Conservation (phyloP, 2,113 vertebrate species). For the Dasyurus viverrinus region DNA sequence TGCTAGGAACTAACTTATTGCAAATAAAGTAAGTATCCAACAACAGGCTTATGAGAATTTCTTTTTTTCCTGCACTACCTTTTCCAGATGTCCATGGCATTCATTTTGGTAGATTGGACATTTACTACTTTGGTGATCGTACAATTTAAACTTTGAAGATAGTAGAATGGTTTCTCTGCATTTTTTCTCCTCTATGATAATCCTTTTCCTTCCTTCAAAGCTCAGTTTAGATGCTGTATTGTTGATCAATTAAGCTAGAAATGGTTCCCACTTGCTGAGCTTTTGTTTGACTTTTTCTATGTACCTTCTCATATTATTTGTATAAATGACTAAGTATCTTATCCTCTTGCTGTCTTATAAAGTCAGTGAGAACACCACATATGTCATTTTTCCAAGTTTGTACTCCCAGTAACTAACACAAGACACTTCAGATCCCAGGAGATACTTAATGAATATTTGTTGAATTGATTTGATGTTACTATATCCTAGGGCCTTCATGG, state of each 20-base stretch:
- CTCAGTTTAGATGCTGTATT: background rate
- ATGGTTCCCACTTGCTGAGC: background rate
- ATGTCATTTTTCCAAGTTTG: background rate
- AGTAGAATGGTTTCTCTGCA: background rate
- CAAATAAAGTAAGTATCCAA: background rate
- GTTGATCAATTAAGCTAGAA: background rate
- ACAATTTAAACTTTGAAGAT: background rate
- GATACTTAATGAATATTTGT: background rate
- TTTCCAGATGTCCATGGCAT: background rate
- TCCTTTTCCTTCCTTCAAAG: background rate
- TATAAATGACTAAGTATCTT: background rate
- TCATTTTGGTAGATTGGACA: background rate
- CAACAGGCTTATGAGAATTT: background rate
- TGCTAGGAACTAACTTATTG: background rate
- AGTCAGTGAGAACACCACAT: background rate
- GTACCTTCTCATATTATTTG: background rate
- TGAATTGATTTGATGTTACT: background rate
- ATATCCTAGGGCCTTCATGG: background rate
- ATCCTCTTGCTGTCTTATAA: background rate
- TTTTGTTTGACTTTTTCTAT: background rate
- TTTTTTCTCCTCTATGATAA: background rate
- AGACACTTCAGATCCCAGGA: background rate
- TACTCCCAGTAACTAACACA: background rate
- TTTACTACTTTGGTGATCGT: background rate
- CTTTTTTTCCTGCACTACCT: background rate